These are phyloP conservation scores for Frankliniella fusca DNA, from an alignment of 2,888 invertebrate species.

Conservation along the genomic window DNA sequence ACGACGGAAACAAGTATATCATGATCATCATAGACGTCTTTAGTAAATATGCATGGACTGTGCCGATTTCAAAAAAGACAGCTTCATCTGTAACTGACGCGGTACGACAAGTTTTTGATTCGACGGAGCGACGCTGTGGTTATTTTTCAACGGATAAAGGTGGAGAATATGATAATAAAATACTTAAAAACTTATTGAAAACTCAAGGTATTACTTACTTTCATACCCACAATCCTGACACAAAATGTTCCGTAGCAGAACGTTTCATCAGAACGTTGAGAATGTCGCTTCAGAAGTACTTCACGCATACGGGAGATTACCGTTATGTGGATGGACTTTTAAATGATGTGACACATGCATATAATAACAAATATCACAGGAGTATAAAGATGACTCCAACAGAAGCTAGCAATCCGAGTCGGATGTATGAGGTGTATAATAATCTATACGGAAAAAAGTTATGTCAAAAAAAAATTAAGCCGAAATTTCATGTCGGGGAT, in stretches of 20 bases:
- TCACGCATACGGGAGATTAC: background rate
- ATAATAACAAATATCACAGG: background rate
- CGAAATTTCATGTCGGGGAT: background rate
- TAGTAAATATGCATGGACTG: background rate
- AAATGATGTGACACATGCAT: background rate
- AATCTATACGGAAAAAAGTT: background rate
- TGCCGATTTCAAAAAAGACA: background rate
- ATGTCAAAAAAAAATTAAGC: background rate
- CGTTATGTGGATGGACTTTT: background rate
- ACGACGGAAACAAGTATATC: background rate
- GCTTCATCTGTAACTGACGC: background rate
- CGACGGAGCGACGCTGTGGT: background rate
- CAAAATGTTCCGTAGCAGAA: background rate
- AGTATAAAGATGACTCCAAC: background rate
- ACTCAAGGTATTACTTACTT: background rate
- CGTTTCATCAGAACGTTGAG: background rate
- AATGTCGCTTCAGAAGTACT: background rate
- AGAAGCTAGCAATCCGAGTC: background rate
- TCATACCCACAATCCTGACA: background rate
- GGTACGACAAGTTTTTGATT: background rate
- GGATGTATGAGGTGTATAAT: background rate
- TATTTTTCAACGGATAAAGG: background rate
- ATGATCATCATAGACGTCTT: background rate
- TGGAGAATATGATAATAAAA: background rate
- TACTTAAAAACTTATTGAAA: background rate